A percentile compares a stretch with the other conserved stretches of the same genome.
Conservation (phyloP, 2,113 vertebrate genomes). For the Taurulus bubalis region DNA sequence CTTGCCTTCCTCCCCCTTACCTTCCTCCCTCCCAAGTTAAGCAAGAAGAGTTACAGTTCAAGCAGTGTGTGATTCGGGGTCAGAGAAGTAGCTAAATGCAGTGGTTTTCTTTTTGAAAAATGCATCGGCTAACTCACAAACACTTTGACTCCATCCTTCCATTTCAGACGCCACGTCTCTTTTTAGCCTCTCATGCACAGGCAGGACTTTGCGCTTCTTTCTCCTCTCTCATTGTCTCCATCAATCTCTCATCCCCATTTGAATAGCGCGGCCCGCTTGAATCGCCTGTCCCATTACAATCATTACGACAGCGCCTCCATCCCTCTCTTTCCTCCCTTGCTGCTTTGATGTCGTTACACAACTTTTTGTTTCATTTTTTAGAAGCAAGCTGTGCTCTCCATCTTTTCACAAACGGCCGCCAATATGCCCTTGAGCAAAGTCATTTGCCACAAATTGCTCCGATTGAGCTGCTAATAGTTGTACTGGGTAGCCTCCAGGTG, state of each 20-base stretch:
- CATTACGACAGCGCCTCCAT: constrained; percentile 14
- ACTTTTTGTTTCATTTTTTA: constrained; percentile 58
- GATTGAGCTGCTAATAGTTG: constrained; percentile 65
- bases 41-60: constrained; percentile 25
- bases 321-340: constrained; percentile 1
- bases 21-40: background rate
- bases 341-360: constrained; percentile 37
- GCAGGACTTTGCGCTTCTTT: constrained; percentile 13
- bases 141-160: background rate
- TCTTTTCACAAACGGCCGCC: constrained; percentile 42
- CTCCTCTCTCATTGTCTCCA: constrained; percentile 9
- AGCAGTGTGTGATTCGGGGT: background rate
- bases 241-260: constrained; percentile 17
- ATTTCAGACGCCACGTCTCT: background rate
- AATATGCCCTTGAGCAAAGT: constrained; percentile 62
- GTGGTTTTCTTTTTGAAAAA: constrained; percentile 13
- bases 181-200: background rate
- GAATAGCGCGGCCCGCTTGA: constrained; percentile 34
- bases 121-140: constrained; percentile 4
- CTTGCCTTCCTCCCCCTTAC: background rate
- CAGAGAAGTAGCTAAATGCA: constrained; percentile 19
- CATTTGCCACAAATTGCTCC: constrained; percentile 56
- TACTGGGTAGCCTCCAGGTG: constrained; percentile 49
- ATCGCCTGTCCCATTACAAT: constrained; percentile 33
- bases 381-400: constrained; percentile 50